Evolutionary conservation across 64 coral and sea anemone genomes (phyloP).

Genomic region (Pachyseris speciosa): DNA sequence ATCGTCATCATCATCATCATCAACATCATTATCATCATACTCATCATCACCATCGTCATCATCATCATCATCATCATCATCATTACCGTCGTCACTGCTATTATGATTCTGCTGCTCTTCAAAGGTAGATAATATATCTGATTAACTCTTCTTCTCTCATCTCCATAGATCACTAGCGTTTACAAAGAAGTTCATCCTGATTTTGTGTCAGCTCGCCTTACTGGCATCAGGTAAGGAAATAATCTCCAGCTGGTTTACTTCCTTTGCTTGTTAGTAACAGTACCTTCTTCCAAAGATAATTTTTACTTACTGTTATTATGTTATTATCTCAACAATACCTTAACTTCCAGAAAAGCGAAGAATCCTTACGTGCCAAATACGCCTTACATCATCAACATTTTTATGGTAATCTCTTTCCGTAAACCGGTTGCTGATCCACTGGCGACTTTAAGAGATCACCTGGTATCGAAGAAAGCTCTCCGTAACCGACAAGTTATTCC

Average conservation of each 20-base stretch:
- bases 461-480: conserved; percentile 21
- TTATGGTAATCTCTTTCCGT: conserved; percentile 75
- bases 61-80: neutral
- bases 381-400: conserved; percentile 61
- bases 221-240: conserved; percentile 54
- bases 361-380: conserved; percentile 42
- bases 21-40: neutral
- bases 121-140: neutral
- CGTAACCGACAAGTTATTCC: conserved; percentile 33
- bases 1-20: conserved; percentile 5
- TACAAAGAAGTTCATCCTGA: conserved; percentile 71
- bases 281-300: no score
- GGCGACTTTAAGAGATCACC: conserved; percentile 70
- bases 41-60: neutral
- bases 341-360: conserved; percentile 24
- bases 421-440: conserved; percentile 85
- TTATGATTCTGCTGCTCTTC: no score
- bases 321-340: no score
- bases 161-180: neutral
- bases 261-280: no score
- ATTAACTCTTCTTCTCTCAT: neutral
- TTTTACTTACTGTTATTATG: no score
- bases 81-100: neutral
- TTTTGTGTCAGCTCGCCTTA: conserved; percentile 39
- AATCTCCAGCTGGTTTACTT: neutral